A percentile compares a stretch with the other conserved stretches of the same genome.
Conservation (phyloP, 2,797 vertebrate genomes). For the Sebastiscus albofasciatus region DNA sequence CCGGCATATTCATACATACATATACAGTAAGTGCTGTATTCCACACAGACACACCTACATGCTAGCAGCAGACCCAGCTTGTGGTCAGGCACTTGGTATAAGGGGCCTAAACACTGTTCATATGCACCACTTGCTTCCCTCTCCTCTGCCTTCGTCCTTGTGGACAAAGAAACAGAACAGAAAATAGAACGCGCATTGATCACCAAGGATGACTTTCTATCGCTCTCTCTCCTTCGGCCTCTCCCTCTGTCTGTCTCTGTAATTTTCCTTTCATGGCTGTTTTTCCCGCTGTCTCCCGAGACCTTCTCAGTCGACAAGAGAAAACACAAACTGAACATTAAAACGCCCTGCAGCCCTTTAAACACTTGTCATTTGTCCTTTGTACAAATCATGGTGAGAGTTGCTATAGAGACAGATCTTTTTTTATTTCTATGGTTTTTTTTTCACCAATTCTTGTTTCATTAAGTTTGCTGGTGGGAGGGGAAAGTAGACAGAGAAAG, state of each 20-base stretch:
- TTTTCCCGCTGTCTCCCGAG: constrained; percentile 72
- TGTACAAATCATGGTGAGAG: constrained; percentile 71
- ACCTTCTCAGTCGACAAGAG: constrained; percentile 66
- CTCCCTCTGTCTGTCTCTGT: constrained; percentile 56
- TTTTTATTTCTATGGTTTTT: neutral
- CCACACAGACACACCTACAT: neutral
- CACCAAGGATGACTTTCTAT: constrained; percentile 75
- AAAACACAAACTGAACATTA: constrained; percentile 73
- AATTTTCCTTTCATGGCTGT: constrained; percentile 71
- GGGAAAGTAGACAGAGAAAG: constrained; percentile 36
- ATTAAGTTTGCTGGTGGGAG: constrained; percentile 60
- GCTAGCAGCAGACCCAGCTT: neutral
- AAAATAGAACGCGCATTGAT: constrained; percentile 73
- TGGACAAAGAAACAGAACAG: constrained; percentile 69
- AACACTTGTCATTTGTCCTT: constrained; percentile 81
- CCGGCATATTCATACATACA: neutral
- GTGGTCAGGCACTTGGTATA: constrained; percentile 11
- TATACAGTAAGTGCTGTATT: neutral
- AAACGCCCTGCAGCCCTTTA: constrained; percentile 76
- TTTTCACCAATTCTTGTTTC: constrained; percentile 48
- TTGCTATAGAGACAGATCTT: constrained; percentile 72
- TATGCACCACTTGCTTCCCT: constrained; percentile 47
- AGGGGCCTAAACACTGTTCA: constrained; percentile 28
- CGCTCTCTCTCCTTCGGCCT: constrained; percentile 40
- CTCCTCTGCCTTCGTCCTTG: constrained; percentile 69